Evolutionary conservation across 2,888 invertebrate genomes (phyloP).

Genomic region (Caenorhabditis drosophilae): DNA sequence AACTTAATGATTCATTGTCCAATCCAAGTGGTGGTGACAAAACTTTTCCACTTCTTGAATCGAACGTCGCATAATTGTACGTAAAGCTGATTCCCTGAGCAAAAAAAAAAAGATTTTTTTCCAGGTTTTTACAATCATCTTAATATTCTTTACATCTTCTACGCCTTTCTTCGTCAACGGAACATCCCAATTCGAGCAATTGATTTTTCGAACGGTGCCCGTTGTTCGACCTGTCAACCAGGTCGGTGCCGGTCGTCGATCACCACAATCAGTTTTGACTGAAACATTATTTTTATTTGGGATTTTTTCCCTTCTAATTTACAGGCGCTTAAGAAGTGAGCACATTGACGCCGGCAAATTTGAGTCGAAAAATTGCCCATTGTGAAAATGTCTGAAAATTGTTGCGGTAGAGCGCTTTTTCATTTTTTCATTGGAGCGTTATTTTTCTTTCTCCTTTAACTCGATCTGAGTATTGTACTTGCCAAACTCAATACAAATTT

Average conservation of each 20-base stretch:
- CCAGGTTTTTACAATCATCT: too few species aligned
- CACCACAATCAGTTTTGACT: conserved; percentile 17
- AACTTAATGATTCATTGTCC: conserved; percentile 11
- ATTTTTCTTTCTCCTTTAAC: too few species aligned
- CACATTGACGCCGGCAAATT: conserved; percentile 18
- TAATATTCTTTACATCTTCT: conserved; percentile 20
- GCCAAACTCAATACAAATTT: too few species aligned
- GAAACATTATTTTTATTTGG: neutral
- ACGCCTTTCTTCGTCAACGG: conserved; percentile 27
- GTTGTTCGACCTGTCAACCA: conserved; percentile 6
- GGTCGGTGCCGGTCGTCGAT: conserved; percentile 25
- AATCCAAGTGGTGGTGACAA: conserved; percentile 7
- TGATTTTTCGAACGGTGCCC: conserved; percentile 17
- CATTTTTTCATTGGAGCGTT: too few species aligned
- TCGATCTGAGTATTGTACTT: too few species aligned
- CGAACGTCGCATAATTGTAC: conserved; percentile 10
- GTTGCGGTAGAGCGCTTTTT: too few species aligned
- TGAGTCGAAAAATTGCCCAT: conserved; percentile 10
- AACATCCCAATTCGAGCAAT: conserved; percentile 36
- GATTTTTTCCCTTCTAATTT: neutral
- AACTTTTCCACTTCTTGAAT: neutral
- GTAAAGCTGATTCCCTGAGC: conserved; percentile 19
- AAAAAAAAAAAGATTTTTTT: too few species aligned
- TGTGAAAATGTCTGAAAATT: conserved; percentile 22
- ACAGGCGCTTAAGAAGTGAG: conserved; percentile 28